A percentile compares a stretch with the other conserved stretches of the same genome.
Evolutionary conservation across 1,140 invertebrate genomes (phyloP).

Genomic region (Drosophila grimshawi): DNA sequence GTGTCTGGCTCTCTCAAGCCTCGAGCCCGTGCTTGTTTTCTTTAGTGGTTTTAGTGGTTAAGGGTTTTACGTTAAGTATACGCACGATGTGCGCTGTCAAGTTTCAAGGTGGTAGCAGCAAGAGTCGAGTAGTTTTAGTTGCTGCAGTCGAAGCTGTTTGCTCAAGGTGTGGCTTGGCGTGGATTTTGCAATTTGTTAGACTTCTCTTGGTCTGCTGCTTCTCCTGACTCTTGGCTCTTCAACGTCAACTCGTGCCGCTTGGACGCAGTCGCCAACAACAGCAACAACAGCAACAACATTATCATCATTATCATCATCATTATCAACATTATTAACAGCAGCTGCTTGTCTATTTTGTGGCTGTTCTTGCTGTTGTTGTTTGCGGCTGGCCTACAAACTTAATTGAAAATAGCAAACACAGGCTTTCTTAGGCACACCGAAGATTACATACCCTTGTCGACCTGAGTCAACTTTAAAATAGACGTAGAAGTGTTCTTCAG

Average conservation of each 20-base stretch:
- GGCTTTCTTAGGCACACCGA: no score
- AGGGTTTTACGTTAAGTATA: conserved; percentile 79
- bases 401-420: conserved; percentile 59
- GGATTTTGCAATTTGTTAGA: conserved; percentile 80
- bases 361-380: conserved; percentile 45
- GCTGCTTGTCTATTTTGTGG: conserved; percentile 61
- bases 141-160: conserved; percentile 66
- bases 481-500: no score
- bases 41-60: conserved; percentile 79
- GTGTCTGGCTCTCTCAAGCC: not conserved
- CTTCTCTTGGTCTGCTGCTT: conserved; percentile 47
- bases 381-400: conserved; percentile 76
- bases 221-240: not conserved
- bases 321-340: conserved; percentile 69
- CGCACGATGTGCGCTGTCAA: conserved; percentile 65
- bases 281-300: conserved; percentile 25
- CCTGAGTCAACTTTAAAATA: no score
- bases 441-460: no score
- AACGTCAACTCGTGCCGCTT: conserved; percentile 1
- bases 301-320: conserved; percentile 32
- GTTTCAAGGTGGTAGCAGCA: conserved; percentile 16
- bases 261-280: conserved; percentile 33
- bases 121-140: conserved; percentile 30
- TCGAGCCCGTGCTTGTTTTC: conserved; percentile 47
- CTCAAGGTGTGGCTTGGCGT: conserved; percentile 66